Conservation (phyloP, 2,113 vertebrate species). For the Marcusenius ussheri region DNA sequence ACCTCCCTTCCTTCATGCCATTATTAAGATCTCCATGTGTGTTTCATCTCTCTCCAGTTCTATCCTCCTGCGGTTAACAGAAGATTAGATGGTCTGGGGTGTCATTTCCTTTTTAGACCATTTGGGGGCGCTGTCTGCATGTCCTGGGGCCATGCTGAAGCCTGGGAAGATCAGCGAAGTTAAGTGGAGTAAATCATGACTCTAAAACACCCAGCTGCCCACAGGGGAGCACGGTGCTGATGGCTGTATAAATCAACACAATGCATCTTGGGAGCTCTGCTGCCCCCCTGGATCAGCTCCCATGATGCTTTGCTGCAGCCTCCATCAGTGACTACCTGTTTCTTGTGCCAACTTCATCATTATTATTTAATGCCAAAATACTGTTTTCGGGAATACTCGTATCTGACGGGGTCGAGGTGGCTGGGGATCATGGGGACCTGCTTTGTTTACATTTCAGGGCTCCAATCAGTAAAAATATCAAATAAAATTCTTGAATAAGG, state of each 20-base stretch:
- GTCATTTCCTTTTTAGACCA: slow-evolving; percentile 30
- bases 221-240: slow-evolving; percentile 49
- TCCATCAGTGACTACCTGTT: not conserved
- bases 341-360: not conserved
- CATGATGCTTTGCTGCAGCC: not conserved
- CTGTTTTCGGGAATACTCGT: not conserved
- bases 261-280: slow-evolving; percentile 45
- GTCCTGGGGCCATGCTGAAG: slow-evolving; percentile 35
- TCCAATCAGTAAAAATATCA: not conserved
- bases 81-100: slow-evolving; percentile 35
- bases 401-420: slow-evolving; percentile 22
- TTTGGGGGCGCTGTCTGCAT: slow-evolving; percentile 35
- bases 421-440: slow-evolving; percentile 17
- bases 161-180: slow-evolving; percentile 41
- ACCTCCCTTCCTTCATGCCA: not conserved
- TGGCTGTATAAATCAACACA: slow-evolving; percentile 55
- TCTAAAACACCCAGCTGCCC: slow-evolving; percentile 55
- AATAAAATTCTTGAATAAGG: not conserved
- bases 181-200: slow-evolving; percentile 54
- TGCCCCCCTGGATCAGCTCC: slow-evolving; percentile 39
- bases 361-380: not conserved
- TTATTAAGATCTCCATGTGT: not conserved
- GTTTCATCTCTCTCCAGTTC: slow-evolving; percentile 22
- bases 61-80: slow-evolving; percentile 36
- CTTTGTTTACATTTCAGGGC: slow-evolving; percentile 33